Percentiles rank a stretch among this genome's conserved stretches.
Evolutionary conservation across 2,888 invertebrate species (phyloP).

Genomic region (Platycnemis pennipes): DNA sequence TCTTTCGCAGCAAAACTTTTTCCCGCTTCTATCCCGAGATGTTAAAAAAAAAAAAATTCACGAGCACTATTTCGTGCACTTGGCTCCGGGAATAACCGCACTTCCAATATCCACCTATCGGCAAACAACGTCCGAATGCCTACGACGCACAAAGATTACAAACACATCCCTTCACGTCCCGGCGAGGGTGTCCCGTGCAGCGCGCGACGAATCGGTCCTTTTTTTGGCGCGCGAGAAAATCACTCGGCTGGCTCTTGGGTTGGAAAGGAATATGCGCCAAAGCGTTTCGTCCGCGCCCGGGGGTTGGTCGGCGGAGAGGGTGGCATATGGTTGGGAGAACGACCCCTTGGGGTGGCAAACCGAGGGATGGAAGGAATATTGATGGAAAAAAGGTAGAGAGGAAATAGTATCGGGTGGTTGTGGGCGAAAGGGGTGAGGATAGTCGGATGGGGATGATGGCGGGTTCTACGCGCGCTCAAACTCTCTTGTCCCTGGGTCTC

Average conservation of each 20-base stretch:
- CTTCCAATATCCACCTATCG: no score
- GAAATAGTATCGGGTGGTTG: conserved; percentile 69
- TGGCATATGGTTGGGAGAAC: background rate
- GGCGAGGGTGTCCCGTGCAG: no score
- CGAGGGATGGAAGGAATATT: background rate
- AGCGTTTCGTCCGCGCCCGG: background rate
- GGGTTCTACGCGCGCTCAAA: background rate
- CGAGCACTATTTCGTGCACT: no score
- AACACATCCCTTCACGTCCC: background rate
- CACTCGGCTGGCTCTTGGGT: no score
- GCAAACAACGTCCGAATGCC: no score
- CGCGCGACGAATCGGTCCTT: no score
- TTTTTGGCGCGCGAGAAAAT: no score
- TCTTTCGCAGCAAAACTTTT: background rate
- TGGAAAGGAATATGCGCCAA: no score
- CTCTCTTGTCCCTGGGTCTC: conserved; percentile 30
- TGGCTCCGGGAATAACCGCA: no score
- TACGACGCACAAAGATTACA: no score
- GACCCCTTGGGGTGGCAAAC: background rate
- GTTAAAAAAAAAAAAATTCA: no score
- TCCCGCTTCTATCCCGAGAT: no score
- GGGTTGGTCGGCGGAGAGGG: background rate
- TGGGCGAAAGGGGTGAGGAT: conserved; percentile 50
- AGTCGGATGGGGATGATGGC: background rate
- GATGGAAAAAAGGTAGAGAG: conserved; percentile 59